Evolutionary conservation across 2,113 vertebrate genomes (phyloP).

Genomic region (Acinonyx jubatus): DNA sequence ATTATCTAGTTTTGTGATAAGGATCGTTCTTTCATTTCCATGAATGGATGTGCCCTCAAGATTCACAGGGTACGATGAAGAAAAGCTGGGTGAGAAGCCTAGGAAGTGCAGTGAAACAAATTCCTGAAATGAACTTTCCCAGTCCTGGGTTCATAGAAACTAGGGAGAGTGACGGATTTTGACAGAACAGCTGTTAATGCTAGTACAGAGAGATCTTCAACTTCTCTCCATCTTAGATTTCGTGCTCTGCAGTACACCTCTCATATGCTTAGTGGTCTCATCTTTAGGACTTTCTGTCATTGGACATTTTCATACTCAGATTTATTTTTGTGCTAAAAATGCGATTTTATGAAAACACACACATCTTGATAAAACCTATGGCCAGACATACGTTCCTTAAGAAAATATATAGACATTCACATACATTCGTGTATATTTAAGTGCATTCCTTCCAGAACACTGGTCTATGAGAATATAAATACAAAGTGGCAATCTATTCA

Average conservation of each 20-base stretch:
- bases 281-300: background rate
- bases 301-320: conserved; percentile 22
- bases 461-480: background rate
- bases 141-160: background rate
- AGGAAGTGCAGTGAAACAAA: background rate
- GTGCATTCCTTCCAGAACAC: background rate
- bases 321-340: background rate
- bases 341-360: conserved; percentile 3
- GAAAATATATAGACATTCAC: background rate
- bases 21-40: background rate
- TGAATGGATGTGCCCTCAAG: background rate
- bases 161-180: background rate
- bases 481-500: background rate
- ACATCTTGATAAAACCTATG: background rate
- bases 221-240: background rate
- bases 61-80: background rate
- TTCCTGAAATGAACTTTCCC: background rate
- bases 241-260: background rate
- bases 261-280: background rate
- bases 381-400: background rate
- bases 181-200: background rate
- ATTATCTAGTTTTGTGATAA: conserved; percentile 7
- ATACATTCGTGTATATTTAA: background rate
- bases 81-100: background rate
- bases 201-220: background rate